phyloP scores from a whole-genome alignment of 1,140 invertebrate species.

The Scaptomyza pallida region DNA sequence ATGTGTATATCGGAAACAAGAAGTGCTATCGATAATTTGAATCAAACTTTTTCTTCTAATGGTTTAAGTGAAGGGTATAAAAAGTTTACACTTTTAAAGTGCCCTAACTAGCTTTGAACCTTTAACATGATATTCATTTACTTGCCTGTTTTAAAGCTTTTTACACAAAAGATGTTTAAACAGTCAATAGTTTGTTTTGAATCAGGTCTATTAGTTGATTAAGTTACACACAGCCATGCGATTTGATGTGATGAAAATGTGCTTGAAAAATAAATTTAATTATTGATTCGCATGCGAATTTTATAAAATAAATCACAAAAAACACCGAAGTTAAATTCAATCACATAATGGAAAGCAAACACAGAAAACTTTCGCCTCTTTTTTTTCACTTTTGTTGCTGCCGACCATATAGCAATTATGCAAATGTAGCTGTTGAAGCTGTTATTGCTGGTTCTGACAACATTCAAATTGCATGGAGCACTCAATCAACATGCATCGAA shows the following conservation, averaged over 20 bases:
- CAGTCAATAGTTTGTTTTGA: neutral
- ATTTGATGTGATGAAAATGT: neutral
- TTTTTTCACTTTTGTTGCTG: constrained; percentile 25
- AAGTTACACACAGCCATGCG: neutral
- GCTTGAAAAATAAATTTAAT: constrained; percentile 3
- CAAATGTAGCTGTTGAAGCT: constrained; percentile 14
- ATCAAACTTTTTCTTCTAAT: no score
- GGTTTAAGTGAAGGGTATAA: no score
- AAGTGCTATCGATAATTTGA: no score
- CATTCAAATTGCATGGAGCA: constrained; percentile 65
- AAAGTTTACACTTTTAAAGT: no score
- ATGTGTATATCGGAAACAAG: no score
- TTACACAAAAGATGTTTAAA: neutral
- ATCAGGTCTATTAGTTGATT: constrained; percentile 5
- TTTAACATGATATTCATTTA: no score
- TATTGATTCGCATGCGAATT: constrained; percentile 16
- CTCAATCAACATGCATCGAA: constrained; percentile 70
- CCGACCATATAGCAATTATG: neutral
- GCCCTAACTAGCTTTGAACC: no score
- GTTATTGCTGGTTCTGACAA: constrained; percentile 50
- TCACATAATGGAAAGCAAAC: constrained; percentile 36
- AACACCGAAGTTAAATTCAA: constrained; percentile 35
- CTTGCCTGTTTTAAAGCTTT: no score
- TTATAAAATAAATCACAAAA: constrained; percentile 57
- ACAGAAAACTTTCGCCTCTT: constrained; percentile 31